phyloP scores from a whole-genome alignment of 2,888 invertebrate species.

The Melolontha melolontha region DNA sequence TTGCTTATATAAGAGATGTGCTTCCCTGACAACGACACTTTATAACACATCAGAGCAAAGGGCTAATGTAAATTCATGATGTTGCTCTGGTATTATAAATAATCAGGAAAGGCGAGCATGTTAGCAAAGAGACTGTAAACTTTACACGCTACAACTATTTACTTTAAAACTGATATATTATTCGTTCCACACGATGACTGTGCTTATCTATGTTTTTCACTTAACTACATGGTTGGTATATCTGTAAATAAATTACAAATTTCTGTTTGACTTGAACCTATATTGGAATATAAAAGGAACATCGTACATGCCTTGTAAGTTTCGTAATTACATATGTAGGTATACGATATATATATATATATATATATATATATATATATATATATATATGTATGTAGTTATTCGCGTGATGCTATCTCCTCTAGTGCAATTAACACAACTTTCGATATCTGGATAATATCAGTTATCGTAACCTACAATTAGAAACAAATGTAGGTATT shows the following conservation, averaged over 20 bases:
- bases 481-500: too few species aligned
- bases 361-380: too few species aligned
- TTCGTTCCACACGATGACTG: slow-evolving; percentile 21
- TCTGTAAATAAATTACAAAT: slow-evolving; percentile 8
- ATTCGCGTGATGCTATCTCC: not conserved
- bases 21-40: slow-evolving; percentile 32
- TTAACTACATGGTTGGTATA: slow-evolving; percentile 19
- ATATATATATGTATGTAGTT: not conserved
- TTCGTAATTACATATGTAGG: slow-evolving; percentile 7
- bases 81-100: slow-evolving; percentile 23
- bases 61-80: slow-evolving; percentile 29
- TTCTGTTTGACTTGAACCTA: slow-evolving; percentile 9
- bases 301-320: slow-evolving; percentile 4
- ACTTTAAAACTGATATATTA: slow-evolving; percentile 26
- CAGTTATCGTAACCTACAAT: too few species aligned
- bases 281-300: not conserved
- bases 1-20: slow-evolving; percentile 12
- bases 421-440: not conserved
- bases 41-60: slow-evolving; percentile 22
- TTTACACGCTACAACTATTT: slow-evolving; percentile 28
- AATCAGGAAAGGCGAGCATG: slow-evolving; percentile 32
- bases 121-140: slow-evolving; percentile 16
- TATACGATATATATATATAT: too few species aligned
- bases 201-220: slow-evolving; percentile 23
- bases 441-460: too few species aligned